Percentiles rank a stretch among this genome's conserved stretches.
phyloP scores from a whole-genome alignment of 1,140 invertebrate species.

The Drosophila ananassae region DNA sequence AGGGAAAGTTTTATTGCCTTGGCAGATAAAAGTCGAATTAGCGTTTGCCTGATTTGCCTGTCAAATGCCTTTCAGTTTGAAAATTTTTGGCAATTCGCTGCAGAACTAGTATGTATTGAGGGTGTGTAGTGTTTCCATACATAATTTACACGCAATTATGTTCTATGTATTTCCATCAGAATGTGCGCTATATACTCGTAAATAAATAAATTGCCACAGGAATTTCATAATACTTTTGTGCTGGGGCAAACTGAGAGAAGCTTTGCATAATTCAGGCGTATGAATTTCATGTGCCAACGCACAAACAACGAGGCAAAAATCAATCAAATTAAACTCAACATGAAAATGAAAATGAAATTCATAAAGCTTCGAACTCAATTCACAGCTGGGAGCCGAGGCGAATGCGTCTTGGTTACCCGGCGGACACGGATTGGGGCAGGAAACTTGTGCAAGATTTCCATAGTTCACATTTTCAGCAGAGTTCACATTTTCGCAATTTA shows the following conservation, averaged over 20 bases:
- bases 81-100: constrained; percentile 19
- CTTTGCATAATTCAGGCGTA: constrained; percentile 67
- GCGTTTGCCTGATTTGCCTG: constrained; percentile 56
- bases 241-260: constrained; percentile 31
- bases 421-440: constrained; percentile 9
- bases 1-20: constrained; percentile 54
- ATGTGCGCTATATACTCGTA: constrained; percentile 32
- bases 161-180: constrained; percentile 8
- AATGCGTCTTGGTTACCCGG: constrained; percentile 4
- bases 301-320: constrained; percentile 69
- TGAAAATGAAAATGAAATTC: constrained; percentile 58
- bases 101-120: background rate
- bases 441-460: constrained; percentile 38
- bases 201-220: constrained; percentile 65
- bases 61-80: constrained; percentile 12
- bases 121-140: constrained; percentile 6
- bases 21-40: constrained; percentile 66
- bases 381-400: background rate
- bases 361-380: constrained; percentile 31
- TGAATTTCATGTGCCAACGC: constrained; percentile 54
- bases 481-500: constrained; percentile 54
- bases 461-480: constrained; percentile 26
- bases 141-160: constrained; percentile 17
- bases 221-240: constrained; percentile 53
- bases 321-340: constrained; percentile 70